Percentiles rank a stretch among this genome's conserved stretches.
These are phyloP conservation scores for Lipophrys pholis DNA, from an alignment of 2,113 vertebrate species.

Conservation along the genomic window DNA sequence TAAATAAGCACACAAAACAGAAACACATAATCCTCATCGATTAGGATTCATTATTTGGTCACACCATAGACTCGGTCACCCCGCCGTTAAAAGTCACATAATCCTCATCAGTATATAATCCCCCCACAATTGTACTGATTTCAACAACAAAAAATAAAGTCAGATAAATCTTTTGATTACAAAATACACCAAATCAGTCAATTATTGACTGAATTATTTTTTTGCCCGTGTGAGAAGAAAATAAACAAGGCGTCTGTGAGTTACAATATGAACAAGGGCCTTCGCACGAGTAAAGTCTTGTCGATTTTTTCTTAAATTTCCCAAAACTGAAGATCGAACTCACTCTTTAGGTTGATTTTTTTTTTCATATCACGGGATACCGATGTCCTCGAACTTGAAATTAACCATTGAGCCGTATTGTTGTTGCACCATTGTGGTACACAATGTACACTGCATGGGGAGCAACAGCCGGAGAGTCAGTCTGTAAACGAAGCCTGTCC, in stretches of 20 bases:
- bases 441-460: constrained; percentile 46
- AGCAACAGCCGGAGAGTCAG: constrained; percentile 55
- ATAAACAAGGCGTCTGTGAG: constrained; percentile 45
- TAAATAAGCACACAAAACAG: constrained; percentile 76
- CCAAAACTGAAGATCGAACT: constrained; percentile 52
- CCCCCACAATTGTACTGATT: constrained; percentile 49
- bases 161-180: constrained; percentile 68
- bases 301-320: constrained; percentile 18
- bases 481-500: constrained; percentile 61
- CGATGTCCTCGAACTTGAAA: constrained; percentile 82
- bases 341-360: constrained; percentile 23
- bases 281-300: constrained; percentile 37
- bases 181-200: constrained; percentile 69
- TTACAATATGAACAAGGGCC: constrained; percentile 51
- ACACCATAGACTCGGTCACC: constrained; percentile 62
- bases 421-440: constrained; percentile 59
- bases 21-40: constrained; percentile 63
- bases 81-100: constrained; percentile 39
- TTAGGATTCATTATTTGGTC: constrained; percentile 75
- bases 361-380: constrained; percentile 45
- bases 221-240: constrained; percentile 26
- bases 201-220: constrained; percentile 44
- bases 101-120: constrained; percentile 19
- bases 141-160: constrained; percentile 38
- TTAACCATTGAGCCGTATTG: constrained; percentile 64